Conservation (phyloP, 2,797 vertebrate genomes). For the Eidolon dupreanum region DNA sequence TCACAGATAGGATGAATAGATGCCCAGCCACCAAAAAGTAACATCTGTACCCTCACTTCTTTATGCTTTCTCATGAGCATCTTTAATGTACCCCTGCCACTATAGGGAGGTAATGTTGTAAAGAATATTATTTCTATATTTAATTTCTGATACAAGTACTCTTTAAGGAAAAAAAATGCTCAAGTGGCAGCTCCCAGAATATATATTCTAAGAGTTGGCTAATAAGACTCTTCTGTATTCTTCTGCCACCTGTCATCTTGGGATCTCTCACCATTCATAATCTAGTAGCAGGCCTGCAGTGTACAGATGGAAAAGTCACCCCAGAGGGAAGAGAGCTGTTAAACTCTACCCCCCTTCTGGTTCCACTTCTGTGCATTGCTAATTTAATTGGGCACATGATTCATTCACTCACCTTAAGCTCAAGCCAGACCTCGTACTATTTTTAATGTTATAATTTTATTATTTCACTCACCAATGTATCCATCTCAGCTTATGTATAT, state of each 20-base stretch:
- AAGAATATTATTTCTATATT: slow-evolving; percentile 56
- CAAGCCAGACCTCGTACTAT: slow-evolving; percentile 64
- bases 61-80: neutral
- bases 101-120: neutral
- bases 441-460: slow-evolving; percentile 74
- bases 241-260: slow-evolving; percentile 71
- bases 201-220: slow-evolving; percentile 58
- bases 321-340: slow-evolving; percentile 72
- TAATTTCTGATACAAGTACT: slow-evolving; percentile 56
- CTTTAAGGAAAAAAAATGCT: slow-evolving; percentile 12
- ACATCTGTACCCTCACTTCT: neutral
- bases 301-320: slow-evolving; percentile 72
- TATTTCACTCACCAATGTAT: slow-evolving; percentile 58
- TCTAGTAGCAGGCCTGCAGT: slow-evolving; percentile 62
- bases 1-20: slow-evolving; percentile 29
- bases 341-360: slow-evolving; percentile 63
- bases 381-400: slow-evolving; percentile 74
- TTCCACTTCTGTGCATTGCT: slow-evolving; percentile 70
- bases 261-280: slow-evolving; percentile 70
- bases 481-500: slow-evolving; percentile 26
- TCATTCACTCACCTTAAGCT: slow-evolving; percentile 73
- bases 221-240: slow-evolving; percentile 61
- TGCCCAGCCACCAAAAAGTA: neutral
- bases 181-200: slow-evolving; percentile 42
- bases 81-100: neutral